Evolutionary conservation across 53 echinoderm and acorn worm genomes (phyloP), one percentile per base, ranked within the genome.

Genomic region (Stichopus horrens): DNA sequence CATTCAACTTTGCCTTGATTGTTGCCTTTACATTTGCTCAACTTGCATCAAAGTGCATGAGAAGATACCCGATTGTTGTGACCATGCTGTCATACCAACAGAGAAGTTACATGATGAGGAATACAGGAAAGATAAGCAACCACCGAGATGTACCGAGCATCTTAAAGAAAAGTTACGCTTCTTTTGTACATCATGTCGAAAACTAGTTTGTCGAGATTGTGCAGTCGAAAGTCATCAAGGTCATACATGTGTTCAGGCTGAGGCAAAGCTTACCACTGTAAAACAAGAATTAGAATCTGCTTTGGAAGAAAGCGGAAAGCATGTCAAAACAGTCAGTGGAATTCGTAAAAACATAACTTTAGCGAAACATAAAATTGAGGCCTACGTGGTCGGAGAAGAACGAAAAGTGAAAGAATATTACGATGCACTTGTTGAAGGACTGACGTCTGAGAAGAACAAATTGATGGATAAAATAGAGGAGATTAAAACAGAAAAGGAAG

Each of bases 121-220:
- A 8, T 58, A 83, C 14, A 21, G 21, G 59, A 83, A 83, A n/a
- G 16, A 19, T 63, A 13, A 4, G 16, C 10, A 78, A 53, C 16
- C 18, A 18, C 79, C 79, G 53, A 0, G 4, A 4, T 78, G 55
- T 16, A 55, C 52, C 4, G 53, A 78, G 16, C 79, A 78, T 55
- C 18, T 0, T 2, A 53, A 54, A 2, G 79, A 78, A 7, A 53
- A 52, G 53, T 18, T 78, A 19, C 7, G 52, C 0, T 78, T 78
- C 0, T 55, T 54, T 53, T 78, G 79, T 53, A 53, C 54, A 78
- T 13, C 79, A 0, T 78, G 79, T 53, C 14, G 13, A 18, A 78
- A 78, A 78, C 19, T 78, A 5, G 55, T 78, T 78, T 76, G 76
- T 37, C 76, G 76, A 76, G 76, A 76, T 76, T 76, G 76, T 53